Percentiles rank a stretch among this genome's conserved stretches.
Evolutionary conservation across 1,140 invertebrate genomes (phyloP).

Genomic region (Harlomillsia oculata): DNA sequence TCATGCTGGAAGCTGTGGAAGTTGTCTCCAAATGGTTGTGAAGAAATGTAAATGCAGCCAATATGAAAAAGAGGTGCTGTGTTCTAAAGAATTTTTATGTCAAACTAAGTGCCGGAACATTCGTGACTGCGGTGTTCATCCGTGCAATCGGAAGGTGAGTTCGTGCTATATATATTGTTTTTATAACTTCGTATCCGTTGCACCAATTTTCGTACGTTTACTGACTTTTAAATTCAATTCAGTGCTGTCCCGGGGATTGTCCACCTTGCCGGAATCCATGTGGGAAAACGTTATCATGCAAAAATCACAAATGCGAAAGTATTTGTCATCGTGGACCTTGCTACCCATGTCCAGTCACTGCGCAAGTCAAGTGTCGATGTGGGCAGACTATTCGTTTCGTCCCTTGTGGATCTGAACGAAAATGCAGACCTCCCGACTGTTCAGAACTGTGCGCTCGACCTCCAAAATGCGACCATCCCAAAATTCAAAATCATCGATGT

Average conservation of each 20-base stretch:
- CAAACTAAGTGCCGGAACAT: constrained; percentile 77
- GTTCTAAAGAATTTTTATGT: constrained; percentile 75
- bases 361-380: constrained; percentile 71
- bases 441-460: constrained; percentile 59
- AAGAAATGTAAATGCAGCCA: constrained; percentile 74
- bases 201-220: neutral
- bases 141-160: constrained; percentile 71
- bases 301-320: constrained; percentile 77
- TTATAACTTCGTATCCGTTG: neutral
- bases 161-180: neutral
- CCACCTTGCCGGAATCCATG: constrained; percentile 79
- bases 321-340: constrained; percentile 80
- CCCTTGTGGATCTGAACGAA: constrained; percentile 71
- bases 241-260: constrained; percentile 76
- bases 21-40: constrained; percentile 63
- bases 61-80: constrained; percentile 74
- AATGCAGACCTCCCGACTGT: constrained; percentile 67
- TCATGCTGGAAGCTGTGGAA: constrained; percentile 33
- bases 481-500: constrained; percentile 63
- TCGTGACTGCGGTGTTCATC: constrained; percentile 72
- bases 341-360: constrained; percentile 74
- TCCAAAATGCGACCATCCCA: constrained; percentile 66
- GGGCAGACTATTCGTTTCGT: constrained; percentile 66
- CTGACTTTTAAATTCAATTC: constrained; percentile 23
- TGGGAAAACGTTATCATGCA: constrained; percentile 52